A percentile compares a stretch with the other conserved stretches of the same genome.
Evolutionary conservation across 2,113 vertebrate species (phyloP).

Genomic region (Trematomus loennbergii): DNA sequence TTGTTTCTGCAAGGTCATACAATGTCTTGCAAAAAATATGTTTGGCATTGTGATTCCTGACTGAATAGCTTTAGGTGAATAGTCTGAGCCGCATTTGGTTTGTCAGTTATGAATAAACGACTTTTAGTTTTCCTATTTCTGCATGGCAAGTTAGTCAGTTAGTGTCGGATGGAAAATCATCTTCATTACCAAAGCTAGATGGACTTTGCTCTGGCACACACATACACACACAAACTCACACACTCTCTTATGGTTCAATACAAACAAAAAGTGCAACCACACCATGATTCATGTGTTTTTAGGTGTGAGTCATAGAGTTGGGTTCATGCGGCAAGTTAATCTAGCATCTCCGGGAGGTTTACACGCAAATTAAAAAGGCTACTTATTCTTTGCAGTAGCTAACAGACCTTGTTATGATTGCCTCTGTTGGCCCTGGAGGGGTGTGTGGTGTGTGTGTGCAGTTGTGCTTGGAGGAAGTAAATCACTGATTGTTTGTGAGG

Average conservation of each 20-base stretch:
- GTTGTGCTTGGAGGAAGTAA: not conserved
- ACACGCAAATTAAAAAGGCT: slow-evolving; percentile 56
- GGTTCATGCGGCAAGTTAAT: slow-evolving; percentile 52
- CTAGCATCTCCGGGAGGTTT: slow-evolving; percentile 62
- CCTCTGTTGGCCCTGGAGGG: slow-evolving; percentile 31
- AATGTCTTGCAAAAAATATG: slow-evolving; percentile 32
- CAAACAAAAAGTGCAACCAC: not conserved
- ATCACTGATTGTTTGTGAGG: slow-evolving; percentile 28
- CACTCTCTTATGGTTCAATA: slow-evolving; percentile 7
- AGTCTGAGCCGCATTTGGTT: not conserved
- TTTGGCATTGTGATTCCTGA: slow-evolving; percentile 15
- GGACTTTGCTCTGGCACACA: slow-evolving; percentile 39
- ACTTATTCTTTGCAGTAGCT: slow-evolving; percentile 41
- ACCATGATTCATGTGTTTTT: slow-evolving; percentile 22
- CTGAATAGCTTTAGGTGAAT: slow-evolving; percentile 40
- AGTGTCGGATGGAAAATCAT: slow-evolving; percentile 51
- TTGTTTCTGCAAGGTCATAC: slow-evolving; percentile 15
- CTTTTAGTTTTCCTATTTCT: slow-evolving; percentile 16
- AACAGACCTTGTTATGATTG: slow-evolving; percentile 52
- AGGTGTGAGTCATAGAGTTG: slow-evolving; percentile 41
- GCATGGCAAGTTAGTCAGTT: slow-evolving; percentile 38
- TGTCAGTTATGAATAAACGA: slow-evolving; percentile 61
- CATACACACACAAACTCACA: not conserved
- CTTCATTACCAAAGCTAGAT: slow-evolving; percentile 29
- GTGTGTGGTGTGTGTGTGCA: not conserved